A percentile compares a stretch with the other conserved stretches of the same genome.
These are phyloP conservation scores for Drosophila repletoides DNA, from an alignment of 1,140 invertebrate species.

Conservation along the genomic window DNA sequence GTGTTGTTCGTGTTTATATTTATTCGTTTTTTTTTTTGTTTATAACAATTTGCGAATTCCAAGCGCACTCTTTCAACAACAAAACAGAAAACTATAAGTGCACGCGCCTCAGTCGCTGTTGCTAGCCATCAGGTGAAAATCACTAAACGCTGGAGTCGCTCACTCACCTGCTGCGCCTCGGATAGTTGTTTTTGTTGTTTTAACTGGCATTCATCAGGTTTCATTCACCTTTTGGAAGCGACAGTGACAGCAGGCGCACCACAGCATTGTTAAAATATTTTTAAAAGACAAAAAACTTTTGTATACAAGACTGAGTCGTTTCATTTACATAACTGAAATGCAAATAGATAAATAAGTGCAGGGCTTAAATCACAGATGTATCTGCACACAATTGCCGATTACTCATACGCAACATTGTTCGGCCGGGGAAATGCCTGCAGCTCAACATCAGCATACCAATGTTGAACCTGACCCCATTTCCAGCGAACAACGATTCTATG, in stretches of 20 bases:
- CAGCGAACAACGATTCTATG: constrained; percentile 17
- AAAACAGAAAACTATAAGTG: constrained; percentile 32
- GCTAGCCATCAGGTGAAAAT: constrained; percentile 58
- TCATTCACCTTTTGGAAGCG: constrained; percentile 72
- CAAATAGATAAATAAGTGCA: constrained; percentile 20
- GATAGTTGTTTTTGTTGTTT: constrained; percentile 23
- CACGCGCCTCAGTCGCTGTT: constrained; percentile 14
- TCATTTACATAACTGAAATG: constrained; percentile 43
- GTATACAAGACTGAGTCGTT: constrained; percentile 5
- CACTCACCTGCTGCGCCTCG: constrained; percentile 59
- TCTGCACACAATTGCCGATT: constrained; percentile 11
- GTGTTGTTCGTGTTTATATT: constrained; percentile 43
- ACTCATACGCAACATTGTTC: constrained; percentile 11
- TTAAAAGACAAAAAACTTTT: constrained; percentile 19
- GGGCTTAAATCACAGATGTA: constrained; percentile 27
- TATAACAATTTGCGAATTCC: constrained; percentile 77
- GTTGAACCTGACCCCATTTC: constrained; percentile 68
- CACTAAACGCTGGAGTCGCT: constrained; percentile 60
- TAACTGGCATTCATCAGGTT: constrained; percentile 78
- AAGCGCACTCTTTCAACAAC: constrained; percentile 56
- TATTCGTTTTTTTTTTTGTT: constrained; percentile 52
- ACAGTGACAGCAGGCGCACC: background rate
- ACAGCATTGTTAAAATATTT: constrained; percentile 6
- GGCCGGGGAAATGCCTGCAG: constrained; percentile 8
- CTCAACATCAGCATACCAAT: constrained; percentile 14